Evolutionary conservation across 1,140 invertebrate species (phyloP), one percentile per base, ranked within the genome.

Genomic region (Drosophila melanica): DNA sequence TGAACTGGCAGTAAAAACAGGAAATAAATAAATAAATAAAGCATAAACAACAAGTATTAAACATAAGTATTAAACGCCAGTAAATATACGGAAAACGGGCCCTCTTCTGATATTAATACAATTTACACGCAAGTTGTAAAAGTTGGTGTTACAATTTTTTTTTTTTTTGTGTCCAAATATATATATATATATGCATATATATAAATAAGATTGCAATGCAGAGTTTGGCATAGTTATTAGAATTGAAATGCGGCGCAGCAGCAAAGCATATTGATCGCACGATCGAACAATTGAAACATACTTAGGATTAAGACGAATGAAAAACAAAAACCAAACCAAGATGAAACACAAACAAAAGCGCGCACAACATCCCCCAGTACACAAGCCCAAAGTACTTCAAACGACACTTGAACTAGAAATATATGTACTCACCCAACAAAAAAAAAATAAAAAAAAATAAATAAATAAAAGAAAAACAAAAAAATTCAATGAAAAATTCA

Each of bases 361-460:
- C 50, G 50, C 27, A 48, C 44, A 45, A 67, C 27, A 27, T 45
- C 44, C 73, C 44, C 10, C 37, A 62, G 12, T 37, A 30, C 30
- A 55, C 27, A 77, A 77, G 44, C 39, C 39, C 44, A 47, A 41
- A 45, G 47, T 51, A 51, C 37, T 59, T 71, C 48, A 59, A 48
- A 42, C 2, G 18, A 79, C 75, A 81, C 79, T 81, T 68, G 55
- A 81, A 63, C 54, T 82, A 82, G 79, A 79, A 35, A 79, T 82
- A 71, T 82, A 76, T 75, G 55, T 69, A 62, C 48, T 69, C 57
- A 60, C 47, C 37, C 30, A 30, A 11, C 27, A 57, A 23, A 7
- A 18, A 23, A 10, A 30, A 47, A 39, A 37, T 1, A 14, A 51
- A 67, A 10, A 59, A 7, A 18, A 23, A 10, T 16, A 47, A 39